A percentile compares a stretch with the other conserved stretches of the same genome.
Evolutionary conservation across 23 tunicate species (phyloP).

Genomic region (Trididemnum clinides): DNA sequence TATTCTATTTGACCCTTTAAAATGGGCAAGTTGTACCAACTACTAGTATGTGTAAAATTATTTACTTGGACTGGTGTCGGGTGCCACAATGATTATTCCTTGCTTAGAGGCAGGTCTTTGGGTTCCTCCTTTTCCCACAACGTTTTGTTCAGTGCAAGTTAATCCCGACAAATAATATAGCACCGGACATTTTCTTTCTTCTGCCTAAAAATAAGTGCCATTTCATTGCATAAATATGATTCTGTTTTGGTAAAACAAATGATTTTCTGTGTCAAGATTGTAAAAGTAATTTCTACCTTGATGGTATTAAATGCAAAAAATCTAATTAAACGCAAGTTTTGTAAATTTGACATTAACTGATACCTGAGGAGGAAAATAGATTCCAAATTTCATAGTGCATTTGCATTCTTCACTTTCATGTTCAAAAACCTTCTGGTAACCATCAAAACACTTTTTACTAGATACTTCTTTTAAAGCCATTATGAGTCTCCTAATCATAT

Average conservation of each 20-base stretch:
- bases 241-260: too few relatives aligned
- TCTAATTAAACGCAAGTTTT: too few relatives aligned
- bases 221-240: too few relatives aligned
- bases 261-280: too few relatives aligned
- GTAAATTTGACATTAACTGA: too few relatives aligned
- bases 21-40: too few relatives aligned
- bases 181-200: slow-evolving; percentile 86
- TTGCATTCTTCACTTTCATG: slow-evolving; percentile 90
- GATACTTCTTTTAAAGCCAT: slow-evolving; percentile 84
- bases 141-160: slow-evolving; percentile 98
- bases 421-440: slow-evolving; percentile 87
- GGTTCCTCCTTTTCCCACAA: slow-evolving; percentile 78
- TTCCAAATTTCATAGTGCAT: slow-evolving; percentile 88
- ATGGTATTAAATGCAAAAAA: too few relatives aligned
- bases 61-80: slow-evolving; percentile 95
- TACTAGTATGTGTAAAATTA: too few relatives aligned
- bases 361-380: slow-evolving; percentile 84
- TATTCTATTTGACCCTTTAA: too few relatives aligned
- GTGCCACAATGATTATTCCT: slow-evolving; percentile 85
- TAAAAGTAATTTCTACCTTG: too few relatives aligned
- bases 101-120: slow-evolving; percentile 85
- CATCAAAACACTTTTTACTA: slow-evolving; percentile 80
- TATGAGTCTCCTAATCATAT: too few relatives aligned
- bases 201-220: slow-evolving; percentile 46
- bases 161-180: slow-evolving; percentile 90